Evolutionary conservation across 2,888 invertebrate genomes (phyloP), one percentile per base, ranked within the genome.

Genomic region (Lasioglossum calceatum): DNA sequence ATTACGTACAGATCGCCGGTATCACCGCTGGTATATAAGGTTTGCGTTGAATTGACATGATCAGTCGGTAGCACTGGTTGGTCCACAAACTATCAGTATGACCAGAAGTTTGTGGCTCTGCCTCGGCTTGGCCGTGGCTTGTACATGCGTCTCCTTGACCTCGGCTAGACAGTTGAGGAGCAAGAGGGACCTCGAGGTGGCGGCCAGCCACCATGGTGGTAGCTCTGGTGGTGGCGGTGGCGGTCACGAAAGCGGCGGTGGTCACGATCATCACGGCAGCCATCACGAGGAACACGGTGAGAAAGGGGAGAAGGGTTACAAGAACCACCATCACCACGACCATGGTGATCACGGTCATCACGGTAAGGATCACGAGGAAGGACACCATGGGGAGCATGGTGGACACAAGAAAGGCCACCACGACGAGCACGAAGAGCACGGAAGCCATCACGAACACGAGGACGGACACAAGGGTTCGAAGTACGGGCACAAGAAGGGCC

Each of bases 371-470:
- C 97, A 98, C 92, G 97, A 98, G 92, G 97, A 81, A 2, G 91
- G 97, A 16, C 97, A 98, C 93, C 97, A 98, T 95, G 97, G 96
- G 84, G 97, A 98, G 92, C 97, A 97, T 92, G 97, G 97, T 23
- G 98, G 97, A 0, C 97, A 98, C 95, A 97, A 98, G 95, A 98
- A 98, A 94, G 97, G 97, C 81, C 97, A 98, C 92, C 97, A 97
- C 94, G 97, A 97, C 91, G 97, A 97, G 93, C 97, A 97, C 87
- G 97, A 97, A 50, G 97, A 97, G 91, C 96, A 97, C 93, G 97
- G 97, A 0, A 97, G 97, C 87, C 98, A 98, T 92, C 97, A 98
- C 93, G 97, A 97, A 87, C 96, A 96, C 47, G 98, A 97, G 3
- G 97, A 98, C 88, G 97, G 97, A 27, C 97, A 97, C 94, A 98